These are phyloP conservation scores for Chelon auratus DNA, from an alignment of 2,797 vertebrate genomes.

Conservation along the genomic window DNA sequence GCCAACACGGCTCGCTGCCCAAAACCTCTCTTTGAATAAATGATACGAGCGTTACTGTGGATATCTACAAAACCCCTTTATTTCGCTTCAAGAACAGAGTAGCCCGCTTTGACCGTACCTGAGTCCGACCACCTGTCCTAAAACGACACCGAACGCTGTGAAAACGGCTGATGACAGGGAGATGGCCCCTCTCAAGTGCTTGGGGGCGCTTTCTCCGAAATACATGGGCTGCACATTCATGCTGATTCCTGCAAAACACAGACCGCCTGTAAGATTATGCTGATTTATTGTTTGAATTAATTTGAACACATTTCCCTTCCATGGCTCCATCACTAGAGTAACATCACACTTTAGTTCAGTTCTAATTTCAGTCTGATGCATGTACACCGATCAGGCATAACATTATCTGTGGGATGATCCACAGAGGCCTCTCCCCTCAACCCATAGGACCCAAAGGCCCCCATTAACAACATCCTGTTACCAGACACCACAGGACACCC, in stretches of 20 bases:
- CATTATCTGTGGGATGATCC: too few species aligned
- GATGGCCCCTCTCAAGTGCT: constrained; percentile 88
- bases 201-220: constrained; percentile 92
- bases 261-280: background rate
- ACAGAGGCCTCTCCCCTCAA: too few species aligned
- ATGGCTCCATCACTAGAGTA: background rate
- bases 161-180: constrained; percentile 91
- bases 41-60: constrained; percentile 26
- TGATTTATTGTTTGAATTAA: background rate
- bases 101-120: constrained; percentile 76
- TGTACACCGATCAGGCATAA: background rate
- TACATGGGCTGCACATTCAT: constrained; percentile 97
- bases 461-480: too few species aligned
- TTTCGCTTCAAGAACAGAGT: constrained; percentile 1
- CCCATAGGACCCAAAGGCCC: too few species aligned
- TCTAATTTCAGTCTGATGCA: background rate
- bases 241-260: constrained; percentile 86
- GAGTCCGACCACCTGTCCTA: constrained; percentile 91
- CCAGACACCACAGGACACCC: too few species aligned
- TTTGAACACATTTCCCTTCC: background rate
- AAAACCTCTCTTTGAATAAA: constrained; percentile 87
- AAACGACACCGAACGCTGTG: constrained; percentile 88
- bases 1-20: constrained; percentile 88
- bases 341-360: background rate
- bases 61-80: background rate